phyloP scores from a whole-genome alignment of 2,797 vertebrate species.

The Phrynocephalus guinanensis region DNA sequence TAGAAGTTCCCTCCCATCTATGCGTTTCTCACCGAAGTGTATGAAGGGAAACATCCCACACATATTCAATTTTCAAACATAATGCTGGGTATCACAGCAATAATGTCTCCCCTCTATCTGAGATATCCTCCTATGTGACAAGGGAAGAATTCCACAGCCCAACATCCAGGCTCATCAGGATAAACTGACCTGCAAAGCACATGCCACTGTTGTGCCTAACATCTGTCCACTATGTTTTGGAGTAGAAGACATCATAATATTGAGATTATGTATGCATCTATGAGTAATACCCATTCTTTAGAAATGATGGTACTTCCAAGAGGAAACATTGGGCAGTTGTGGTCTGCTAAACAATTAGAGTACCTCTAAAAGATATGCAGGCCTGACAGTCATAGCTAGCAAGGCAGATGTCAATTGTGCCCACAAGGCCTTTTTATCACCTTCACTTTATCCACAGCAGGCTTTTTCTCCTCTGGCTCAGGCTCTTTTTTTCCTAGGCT shows the following conservation, averaged over 20 bases:
- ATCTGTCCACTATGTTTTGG: not conserved
- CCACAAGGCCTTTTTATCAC: constrained; percentile 58
- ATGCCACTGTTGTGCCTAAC: not conserved
- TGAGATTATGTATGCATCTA: too few species aligned
- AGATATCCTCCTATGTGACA: too few species aligned
- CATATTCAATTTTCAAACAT: not conserved
- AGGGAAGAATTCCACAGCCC: not conserved
- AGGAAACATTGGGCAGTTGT: too few species aligned
- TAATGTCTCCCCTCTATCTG: not conserved
- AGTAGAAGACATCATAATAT: not conserved
- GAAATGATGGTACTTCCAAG: too few species aligned
- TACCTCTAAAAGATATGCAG: not conserved
- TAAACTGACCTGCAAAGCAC: not conserved
- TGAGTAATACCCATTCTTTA: too few species aligned
- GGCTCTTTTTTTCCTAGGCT: constrained; percentile 71
- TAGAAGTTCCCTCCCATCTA: not conserved
- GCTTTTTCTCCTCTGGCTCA: constrained; percentile 70
- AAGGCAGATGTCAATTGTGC: not conserved
- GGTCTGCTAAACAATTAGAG: not conserved
- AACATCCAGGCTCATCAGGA: not conserved
- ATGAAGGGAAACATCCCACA: not conserved
- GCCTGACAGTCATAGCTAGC: not conserved
- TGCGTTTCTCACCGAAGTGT: too few species aligned
- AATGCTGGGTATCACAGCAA: not conserved
- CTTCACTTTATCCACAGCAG: constrained; percentile 77